Conservation (phyloP, 2,888 invertebrate species). For the Pterostichus madidus region DNA sequence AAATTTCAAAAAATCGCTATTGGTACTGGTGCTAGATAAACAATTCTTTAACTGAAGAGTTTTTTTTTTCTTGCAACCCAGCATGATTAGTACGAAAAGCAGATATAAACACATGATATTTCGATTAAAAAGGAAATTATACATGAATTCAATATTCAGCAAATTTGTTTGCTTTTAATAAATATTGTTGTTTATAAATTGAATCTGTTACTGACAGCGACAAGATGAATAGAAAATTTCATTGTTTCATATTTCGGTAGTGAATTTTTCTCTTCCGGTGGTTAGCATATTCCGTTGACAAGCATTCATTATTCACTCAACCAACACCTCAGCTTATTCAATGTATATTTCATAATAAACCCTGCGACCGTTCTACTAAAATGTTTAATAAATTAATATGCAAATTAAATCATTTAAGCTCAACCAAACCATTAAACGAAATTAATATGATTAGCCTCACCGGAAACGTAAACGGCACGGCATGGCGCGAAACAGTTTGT, state of each 20-base stretch:
- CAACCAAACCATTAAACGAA: conserved; percentile 55
- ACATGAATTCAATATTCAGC: too few relatives aligned
- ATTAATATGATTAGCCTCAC: conserved; percentile 60
- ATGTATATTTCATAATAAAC: conserved; percentile 27
- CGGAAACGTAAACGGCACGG: conserved; percentile 41
- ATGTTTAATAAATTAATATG: conserved; percentile 55
- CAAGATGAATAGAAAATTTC: background rate
- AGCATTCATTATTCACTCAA: conserved; percentile 33
- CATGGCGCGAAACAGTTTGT: conserved; percentile 50
- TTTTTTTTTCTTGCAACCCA: too few relatives aligned
- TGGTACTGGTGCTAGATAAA: too few relatives aligned
- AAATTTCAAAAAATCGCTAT: too few relatives aligned
- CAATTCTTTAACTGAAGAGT: too few relatives aligned
- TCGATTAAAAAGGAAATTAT: too few relatives aligned
- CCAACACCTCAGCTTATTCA: conserved; percentile 20
- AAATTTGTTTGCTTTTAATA: too few relatives aligned
- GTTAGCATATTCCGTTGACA: conserved; percentile 16
- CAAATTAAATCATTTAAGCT: conserved; percentile 61
- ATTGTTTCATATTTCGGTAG: background rate
- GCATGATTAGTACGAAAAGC: too few relatives aligned
- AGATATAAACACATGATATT: too few relatives aligned
- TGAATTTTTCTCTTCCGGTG: conserved; percentile 5
- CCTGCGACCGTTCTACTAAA: conserved; percentile 25
- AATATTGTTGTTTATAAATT: too few relatives aligned
- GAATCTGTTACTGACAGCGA: background rate